These are phyloP conservation scores for Epinotia brunnichana DNA, from an alignment of 2,888 invertebrate genomes.

Conservation along the genomic window DNA sequence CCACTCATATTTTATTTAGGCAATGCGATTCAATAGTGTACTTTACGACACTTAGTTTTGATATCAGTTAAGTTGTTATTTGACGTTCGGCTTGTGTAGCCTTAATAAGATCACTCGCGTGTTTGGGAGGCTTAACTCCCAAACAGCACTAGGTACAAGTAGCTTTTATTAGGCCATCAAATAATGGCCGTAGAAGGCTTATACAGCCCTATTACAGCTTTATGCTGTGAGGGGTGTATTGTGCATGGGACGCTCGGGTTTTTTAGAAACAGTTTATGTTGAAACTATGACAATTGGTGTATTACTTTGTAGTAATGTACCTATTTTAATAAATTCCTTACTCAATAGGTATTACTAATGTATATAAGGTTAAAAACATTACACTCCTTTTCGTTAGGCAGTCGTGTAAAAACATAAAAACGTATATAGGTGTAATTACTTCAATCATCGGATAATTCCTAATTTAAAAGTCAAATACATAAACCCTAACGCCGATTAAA, in stretches of 20 bases:
- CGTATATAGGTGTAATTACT: neutral
- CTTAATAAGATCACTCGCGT: too few species aligned
- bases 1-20: neutral
- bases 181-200: neutral
- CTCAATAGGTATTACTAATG: too few species aligned
- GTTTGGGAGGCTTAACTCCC: neutral
- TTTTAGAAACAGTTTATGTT: neutral
- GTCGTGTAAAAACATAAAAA: neutral
- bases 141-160: neutral
- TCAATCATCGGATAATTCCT: neutral
- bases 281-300: neutral
- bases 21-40: neutral
- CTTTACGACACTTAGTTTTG: neutral
- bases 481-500: slow-evolving; percentile 11
- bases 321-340: neutral
- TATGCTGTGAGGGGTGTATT: neutral
- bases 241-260: neutral
- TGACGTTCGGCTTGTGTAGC: neutral
- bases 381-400: too few species aligned
- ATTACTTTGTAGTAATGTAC: neutral
- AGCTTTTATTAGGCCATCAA: neutral
- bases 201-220: neutral
- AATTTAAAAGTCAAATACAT: slow-evolving; percentile 11
- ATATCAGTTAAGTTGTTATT: neutral
- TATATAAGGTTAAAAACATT: too few species aligned